Percentiles rank a stretch among this genome's conserved stretches.
Evolutionary conservation across 2,797 vertebrate genomes (phyloP).

Genomic region (Simalia tracyae): DNA sequence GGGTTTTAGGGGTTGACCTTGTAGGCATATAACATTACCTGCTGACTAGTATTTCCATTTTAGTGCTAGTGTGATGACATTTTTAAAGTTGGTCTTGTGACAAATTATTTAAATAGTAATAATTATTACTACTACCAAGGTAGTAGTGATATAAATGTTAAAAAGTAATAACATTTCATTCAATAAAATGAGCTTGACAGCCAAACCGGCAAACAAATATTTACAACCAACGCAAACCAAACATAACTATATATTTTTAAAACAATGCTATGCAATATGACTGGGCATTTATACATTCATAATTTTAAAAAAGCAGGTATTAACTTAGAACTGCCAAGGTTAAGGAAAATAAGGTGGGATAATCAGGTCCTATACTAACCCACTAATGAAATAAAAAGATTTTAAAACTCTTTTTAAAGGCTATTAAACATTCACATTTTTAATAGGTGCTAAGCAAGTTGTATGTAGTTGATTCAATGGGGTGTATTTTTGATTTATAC

Average conservation of each 20-base stretch:
- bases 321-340: not conserved
- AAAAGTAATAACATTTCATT: not conserved
- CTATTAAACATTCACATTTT: not conserved
- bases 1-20: not conserved
- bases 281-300: not conserved
- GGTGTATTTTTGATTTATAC: not conserved
- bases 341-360: not conserved
- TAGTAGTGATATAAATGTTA: not conserved
- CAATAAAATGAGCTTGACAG: not conserved
- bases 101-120: not conserved
- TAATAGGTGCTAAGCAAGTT: not conserved
- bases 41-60: not conserved
- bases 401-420: not conserved
- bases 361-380: not conserved
- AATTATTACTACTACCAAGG: not conserved
- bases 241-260: not conserved
- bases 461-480: not conserved
- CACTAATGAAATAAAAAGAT: not conserved
- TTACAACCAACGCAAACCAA: not conserved
- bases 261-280: not conserved
- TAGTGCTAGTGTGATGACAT: not conserved
- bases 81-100: not conserved
- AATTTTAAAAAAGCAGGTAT: not conserved
- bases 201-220: not conserved
- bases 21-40: not conserved